Conservation (phyloP, 2,113 vertebrate genomes). For the Phasianus colchicus region DNA sequence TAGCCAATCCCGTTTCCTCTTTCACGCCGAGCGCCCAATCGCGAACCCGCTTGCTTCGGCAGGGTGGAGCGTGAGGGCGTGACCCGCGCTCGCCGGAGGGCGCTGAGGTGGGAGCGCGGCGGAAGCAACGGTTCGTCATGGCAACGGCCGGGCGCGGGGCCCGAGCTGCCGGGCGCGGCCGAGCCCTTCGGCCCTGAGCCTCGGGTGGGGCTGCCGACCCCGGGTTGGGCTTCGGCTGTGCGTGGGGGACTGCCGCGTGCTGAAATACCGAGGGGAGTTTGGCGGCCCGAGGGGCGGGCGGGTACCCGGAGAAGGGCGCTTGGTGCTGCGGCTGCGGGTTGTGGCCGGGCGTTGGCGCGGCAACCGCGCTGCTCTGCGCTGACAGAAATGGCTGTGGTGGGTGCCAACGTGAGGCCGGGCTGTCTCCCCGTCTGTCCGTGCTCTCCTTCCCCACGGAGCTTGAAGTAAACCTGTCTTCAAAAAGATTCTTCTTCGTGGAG, state of each 20-base stretch:
- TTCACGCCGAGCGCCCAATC: not conserved
- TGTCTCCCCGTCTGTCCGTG: not conserved
- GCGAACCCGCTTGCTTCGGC: rapidly evolving
- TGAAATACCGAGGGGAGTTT: not conserved
- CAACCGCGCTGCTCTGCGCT: no score
- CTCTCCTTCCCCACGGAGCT: not conserved
- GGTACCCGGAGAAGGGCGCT: no score
- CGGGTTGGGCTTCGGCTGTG: no score
- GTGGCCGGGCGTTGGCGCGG: not conserved
- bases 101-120: not conserved
- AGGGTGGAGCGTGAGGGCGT: not conserved
- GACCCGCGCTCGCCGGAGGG: not conserved
- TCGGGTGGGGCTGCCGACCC: not conserved
- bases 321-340: no score
- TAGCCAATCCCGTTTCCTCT: rapidly evolving
- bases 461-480: not conserved
- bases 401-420: not conserved
- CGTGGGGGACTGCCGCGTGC: no score
- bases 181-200: no score
- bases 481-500: not conserved
- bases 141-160: not conserved
- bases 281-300: not conserved
- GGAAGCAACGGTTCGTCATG: constrained; percentile 27
- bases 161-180: no score
- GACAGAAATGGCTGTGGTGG: no score